Conservation (phyloP, 2,797 vertebrate genomes). For the Hylomyscus alleni region DNA sequence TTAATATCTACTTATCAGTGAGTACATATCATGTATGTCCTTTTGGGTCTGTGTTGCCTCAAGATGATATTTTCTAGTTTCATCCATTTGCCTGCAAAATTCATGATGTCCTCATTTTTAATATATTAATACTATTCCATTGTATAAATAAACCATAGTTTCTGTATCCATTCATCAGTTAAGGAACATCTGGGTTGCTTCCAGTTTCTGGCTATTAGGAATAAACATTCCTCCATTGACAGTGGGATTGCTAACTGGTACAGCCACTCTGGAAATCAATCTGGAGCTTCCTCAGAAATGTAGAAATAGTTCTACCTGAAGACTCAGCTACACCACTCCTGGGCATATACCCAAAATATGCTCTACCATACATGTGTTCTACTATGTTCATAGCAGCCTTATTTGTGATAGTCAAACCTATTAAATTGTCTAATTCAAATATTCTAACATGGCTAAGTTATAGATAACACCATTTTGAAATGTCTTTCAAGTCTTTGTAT, state of each 20-base stretch:
- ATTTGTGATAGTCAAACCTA: conserved; percentile 1
- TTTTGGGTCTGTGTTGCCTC: not conserved
- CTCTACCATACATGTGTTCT: no score
- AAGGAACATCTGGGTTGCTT: not conserved
- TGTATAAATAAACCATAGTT: not conserved
- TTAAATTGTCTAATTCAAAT: not conserved
- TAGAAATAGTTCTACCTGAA: no score
- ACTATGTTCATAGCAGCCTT: not conserved
- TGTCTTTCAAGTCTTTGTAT: not conserved
- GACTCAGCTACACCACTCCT: no score
- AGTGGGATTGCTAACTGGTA: no score
- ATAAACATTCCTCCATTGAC: no score
- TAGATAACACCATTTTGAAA: not conserved
- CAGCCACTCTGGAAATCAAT: no score
- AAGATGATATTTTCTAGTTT: not conserved
- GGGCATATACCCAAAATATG: no score
- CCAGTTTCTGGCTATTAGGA: no score
- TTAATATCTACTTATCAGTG: not conserved
- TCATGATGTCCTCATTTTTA: not conserved
- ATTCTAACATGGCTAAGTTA: not conserved
- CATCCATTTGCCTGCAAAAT: not conserved
- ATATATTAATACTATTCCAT: not conserved
- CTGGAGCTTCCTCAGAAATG: no score
- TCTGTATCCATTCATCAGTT: not conserved
- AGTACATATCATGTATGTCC: not conserved